These are phyloP conservation scores for Melieria crassipennis DNA, from an alignment of 2,888 invertebrate genomes.

Conservation along the genomic window DNA sequence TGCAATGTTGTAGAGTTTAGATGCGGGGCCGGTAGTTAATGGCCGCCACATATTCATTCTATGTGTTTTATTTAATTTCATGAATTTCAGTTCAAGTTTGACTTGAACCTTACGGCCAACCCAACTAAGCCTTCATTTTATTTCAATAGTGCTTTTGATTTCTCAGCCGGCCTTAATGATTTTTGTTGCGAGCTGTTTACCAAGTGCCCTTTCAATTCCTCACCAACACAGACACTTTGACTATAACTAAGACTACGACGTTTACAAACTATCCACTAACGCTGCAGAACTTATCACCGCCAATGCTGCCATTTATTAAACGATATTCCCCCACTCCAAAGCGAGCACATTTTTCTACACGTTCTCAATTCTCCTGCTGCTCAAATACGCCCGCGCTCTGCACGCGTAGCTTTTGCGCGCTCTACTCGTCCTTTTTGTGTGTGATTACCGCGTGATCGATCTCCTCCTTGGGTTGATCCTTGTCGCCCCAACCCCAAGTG, in stretches of 20 bases:
- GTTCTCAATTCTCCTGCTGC: slow-evolving; percentile 11
- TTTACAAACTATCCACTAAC: slow-evolving; percentile 53
- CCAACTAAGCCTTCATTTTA: no score
- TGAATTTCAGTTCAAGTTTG: no score
- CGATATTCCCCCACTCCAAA: slow-evolving; percentile 46
- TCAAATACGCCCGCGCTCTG: slow-evolving; percentile 41
- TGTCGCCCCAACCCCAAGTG: slow-evolving; percentile 84
- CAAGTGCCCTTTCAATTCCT: no score
- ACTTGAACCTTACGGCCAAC: no score
- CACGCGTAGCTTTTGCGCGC: slow-evolving; percentile 14
- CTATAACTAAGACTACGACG: slow-evolving; percentile 28
- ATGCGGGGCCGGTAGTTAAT: no score
- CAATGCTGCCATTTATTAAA: not conserved
- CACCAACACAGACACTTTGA: no score
- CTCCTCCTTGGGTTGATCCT: slow-evolving; percentile 71
- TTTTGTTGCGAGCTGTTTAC: no score
- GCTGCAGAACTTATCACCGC: slow-evolving; percentile 36
- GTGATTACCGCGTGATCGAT: slow-evolving; percentile 69
- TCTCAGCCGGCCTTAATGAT: no score
- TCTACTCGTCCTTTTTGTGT: slow-evolving; percentile 70
- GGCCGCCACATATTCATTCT: no score
- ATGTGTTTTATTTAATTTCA: no score
- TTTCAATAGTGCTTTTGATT: no score
- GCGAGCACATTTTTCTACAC: not conserved
- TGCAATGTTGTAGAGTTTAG: no score